phyloP scores from a whole-genome alignment of 2,888 invertebrate species.

The Dynastes grantii region DNA sequence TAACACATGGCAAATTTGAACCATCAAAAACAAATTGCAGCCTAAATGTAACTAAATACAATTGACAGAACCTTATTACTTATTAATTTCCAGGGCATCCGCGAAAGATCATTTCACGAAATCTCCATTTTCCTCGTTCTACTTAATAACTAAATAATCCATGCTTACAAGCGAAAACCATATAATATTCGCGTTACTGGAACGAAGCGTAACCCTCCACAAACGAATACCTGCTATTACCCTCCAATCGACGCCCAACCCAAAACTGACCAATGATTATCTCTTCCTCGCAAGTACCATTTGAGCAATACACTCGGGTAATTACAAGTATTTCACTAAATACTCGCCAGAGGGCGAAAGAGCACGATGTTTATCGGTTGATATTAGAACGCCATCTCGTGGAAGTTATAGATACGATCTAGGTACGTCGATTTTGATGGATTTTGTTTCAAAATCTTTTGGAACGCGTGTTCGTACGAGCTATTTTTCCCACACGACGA shows the following conservation, averaged over 20 bases:
- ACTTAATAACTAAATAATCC: neutral
- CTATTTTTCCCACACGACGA: too few relatives aligned
- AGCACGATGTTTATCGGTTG: slow-evolving; percentile 56
- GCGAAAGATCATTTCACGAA: neutral
- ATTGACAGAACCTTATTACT: neutral
- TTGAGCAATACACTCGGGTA: slow-evolving; percentile 42
- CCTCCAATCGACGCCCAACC: neutral
- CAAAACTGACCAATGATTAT: neutral
- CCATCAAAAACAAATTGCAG: too few relatives aligned
- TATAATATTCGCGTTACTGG: neutral
- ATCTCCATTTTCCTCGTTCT: too few relatives aligned
- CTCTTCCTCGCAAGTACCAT: neutral
- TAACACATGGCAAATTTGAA: too few relatives aligned
- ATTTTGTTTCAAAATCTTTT: too few relatives aligned
- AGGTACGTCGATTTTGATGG: neutral
- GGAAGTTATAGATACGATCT: too few relatives aligned
- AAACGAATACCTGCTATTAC: neutral
- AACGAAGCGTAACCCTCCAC: neutral
- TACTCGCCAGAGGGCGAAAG: slow-evolving; percentile 54
- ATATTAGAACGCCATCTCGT: slow-evolving; percentile 54
- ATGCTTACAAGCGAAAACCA: neutral
- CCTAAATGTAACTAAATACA: too few relatives aligned
- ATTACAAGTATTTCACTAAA: slow-evolving; percentile 58
- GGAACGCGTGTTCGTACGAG: too few relatives aligned
- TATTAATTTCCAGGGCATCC: neutral